Percentiles rank a stretch among this genome's conserved stretches.
These are phyloP conservation scores for Dipus sagitta DNA, from an alignment of 2,797 vertebrate genomes.

Conservation along the genomic window DNA sequence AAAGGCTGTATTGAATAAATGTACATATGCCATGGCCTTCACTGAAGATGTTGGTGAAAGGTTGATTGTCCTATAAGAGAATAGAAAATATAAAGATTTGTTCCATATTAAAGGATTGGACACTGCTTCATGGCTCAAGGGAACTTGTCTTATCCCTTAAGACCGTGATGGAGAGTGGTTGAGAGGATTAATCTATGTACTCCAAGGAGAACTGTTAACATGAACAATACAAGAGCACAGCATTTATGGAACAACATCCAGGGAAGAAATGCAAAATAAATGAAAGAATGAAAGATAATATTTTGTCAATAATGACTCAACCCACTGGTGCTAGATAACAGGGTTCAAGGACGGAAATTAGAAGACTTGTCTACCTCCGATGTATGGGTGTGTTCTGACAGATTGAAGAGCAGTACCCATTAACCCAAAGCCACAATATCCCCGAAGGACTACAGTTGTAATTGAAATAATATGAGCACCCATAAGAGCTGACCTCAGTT, in stretches of 20 bases:
- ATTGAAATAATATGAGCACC: neutral
- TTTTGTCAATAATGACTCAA: neutral
- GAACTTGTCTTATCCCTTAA: neutral
- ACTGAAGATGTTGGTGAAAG: neutral
- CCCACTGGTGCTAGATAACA: neutral
- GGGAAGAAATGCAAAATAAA: neutral
- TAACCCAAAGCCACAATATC: conserved; percentile 6
- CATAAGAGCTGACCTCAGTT: neutral
- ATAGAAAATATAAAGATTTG: neutral
- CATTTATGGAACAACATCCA: conserved; percentile 20
- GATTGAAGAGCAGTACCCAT: neutral
- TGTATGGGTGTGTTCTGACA: neutral
- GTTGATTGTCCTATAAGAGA: neutral
- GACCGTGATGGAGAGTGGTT: neutral
- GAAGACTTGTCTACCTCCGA: neutral
- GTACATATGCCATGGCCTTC: neutral
- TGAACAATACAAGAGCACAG: neutral
- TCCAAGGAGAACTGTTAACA: neutral
- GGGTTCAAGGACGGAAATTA: neutral
- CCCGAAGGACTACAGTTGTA: neutral
- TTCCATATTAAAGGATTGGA: neutral
- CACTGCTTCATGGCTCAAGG: neutral
- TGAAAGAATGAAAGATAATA: neutral
- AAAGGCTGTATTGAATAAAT: conserved; percentile 11
- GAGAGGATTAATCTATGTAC: neutral